Evolutionary conservation across 2,888 invertebrate genomes (phyloP).

Genomic region (Thelaira solivaga): DNA sequence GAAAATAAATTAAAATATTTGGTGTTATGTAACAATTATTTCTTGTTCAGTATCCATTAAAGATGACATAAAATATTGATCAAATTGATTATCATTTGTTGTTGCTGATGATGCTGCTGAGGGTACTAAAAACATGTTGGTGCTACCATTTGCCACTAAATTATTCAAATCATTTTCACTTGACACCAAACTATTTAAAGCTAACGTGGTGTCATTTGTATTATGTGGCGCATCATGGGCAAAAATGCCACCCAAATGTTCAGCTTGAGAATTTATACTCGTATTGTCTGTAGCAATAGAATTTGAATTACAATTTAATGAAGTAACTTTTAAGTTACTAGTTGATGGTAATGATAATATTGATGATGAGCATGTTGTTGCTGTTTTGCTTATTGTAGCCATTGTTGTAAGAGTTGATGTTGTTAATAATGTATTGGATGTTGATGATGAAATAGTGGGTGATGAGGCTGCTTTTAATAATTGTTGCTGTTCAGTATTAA

Average conservation of each 20-base stretch:
- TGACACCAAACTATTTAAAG: slow-evolving; percentile 43
- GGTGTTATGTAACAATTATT: slow-evolving; percentile 62
- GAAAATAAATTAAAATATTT: slow-evolving; percentile 35
- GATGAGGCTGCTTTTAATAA: background rate
- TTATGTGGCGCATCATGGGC: slow-evolving; percentile 31
- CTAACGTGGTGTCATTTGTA: slow-evolving; percentile 20
- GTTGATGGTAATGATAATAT: background rate
- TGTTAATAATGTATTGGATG: slow-evolving; percentile 2
- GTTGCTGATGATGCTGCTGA: slow-evolving; percentile 4
- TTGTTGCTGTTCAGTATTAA: slow-evolving; percentile 48
- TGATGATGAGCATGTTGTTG: too few species aligned
- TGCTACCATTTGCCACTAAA: slow-evolving; percentile 34
- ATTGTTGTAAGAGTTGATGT: background rate
- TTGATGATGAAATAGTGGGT: background rate
- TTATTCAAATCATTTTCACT: slow-evolving; percentile 30
- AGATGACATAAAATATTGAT: slow-evolving; percentile 61
- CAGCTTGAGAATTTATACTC: slow-evolving; percentile 8
- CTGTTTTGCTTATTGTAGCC: background rate
- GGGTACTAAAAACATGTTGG: slow-evolving; percentile 43
- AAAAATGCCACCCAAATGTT: slow-evolving; percentile 27
- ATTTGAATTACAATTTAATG: slow-evolving; percentile 7
- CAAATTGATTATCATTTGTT: slow-evolving; percentile 48
- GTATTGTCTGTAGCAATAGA: slow-evolving; percentile 12
- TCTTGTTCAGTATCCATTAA: slow-evolving; percentile 64
- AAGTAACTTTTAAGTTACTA: slow-evolving; percentile 15